Base-by-base conservation (phyloP, 2,113 vertebrate genomes). In the Pollimyrus isidori region DNA sequence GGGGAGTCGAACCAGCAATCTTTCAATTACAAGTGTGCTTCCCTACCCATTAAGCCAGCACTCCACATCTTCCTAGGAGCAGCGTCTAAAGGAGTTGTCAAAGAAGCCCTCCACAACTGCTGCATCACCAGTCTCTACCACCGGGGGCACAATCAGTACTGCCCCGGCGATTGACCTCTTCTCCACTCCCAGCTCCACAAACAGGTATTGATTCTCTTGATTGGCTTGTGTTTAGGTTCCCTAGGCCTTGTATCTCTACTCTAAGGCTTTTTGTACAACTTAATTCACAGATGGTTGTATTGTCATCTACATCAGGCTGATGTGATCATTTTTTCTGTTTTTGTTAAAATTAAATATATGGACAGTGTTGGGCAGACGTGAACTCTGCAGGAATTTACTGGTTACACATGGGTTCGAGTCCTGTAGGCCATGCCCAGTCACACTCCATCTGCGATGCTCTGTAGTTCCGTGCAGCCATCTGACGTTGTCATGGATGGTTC, bases 31-130 rank as follows among this genome's bases (percentile, higher is more conserved):
- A 56, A 56, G 19, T 21, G 53, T 19, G 5, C 19, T 56, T 56
- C 52, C 52, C 4, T 56, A 21, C 5, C 17, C 53, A 0, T 56
- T 21, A 56, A 56, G 19, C 19, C 53, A 56, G 19, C 53, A 56
- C 53, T 56, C 19, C 5, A 1, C 53, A 7, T 90, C n/a, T 21
- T 30, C 88, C 45, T 88, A 99, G 97, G 98, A 99, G 19, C 97
- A 98, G 89, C 97, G 98, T 91, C 95, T 98, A 91, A 98, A 97
- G 93, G 98, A 99, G 94, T 96, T 99, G 92, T 96, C 96, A 91
- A 97, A 98, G 94, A 99, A 97, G 95, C 96, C 97, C 91, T 96
- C 96, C 90, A 97, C 97, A 87, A 98, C 97, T 7, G 97, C 97
- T 90, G 96, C 97, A 87, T 98, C 98, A 88, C 97, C 98, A 11